A percentile compares a stretch with the other conserved stretches of the same genome.
These are phyloP conservation scores for Crocidura indochinensis DNA, from an alignment of 2,797 vertebrate species.

Conservation along the genomic window DNA sequence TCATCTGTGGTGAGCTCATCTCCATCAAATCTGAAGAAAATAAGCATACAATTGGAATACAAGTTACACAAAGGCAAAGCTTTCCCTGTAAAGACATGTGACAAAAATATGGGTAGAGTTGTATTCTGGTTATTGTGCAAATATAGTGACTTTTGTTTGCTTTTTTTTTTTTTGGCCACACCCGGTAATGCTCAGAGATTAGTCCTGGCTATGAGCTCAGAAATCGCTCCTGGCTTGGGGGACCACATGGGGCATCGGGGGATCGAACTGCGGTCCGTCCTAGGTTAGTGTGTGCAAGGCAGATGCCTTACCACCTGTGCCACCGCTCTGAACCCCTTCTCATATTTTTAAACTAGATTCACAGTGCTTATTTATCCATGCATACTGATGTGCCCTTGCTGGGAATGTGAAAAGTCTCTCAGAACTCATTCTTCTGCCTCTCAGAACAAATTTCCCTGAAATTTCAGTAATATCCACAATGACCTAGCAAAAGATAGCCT, in stretches of 20 bases:
- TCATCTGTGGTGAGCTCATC: slow-evolving; percentile 97
- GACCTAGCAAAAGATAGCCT: background rate
- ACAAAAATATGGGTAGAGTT: background rate
- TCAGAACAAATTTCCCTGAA: slow-evolving; percentile 20
- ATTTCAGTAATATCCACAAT: slow-evolving; percentile 7
- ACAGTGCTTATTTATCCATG: background rate
- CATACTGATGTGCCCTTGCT: background rate
- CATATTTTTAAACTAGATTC: background rate
- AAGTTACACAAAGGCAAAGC: background rate
- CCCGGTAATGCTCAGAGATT: too few species aligned
- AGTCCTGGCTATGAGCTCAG: too few species aligned
- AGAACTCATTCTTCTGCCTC: slow-evolving; percentile 5
- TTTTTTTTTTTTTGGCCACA: too few species aligned
- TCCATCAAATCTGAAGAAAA: slow-evolving; percentile 94
- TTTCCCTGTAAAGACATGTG: background rate
- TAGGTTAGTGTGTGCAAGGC: too few species aligned
- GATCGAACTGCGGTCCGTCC: too few species aligned
- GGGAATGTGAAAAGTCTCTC: background rate
- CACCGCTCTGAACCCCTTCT: background rate
- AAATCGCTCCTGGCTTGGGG: too few species aligned
- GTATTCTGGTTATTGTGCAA: background rate
- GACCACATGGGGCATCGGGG: too few species aligned
- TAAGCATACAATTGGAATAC: background rate
- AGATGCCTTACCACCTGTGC: too few species aligned
- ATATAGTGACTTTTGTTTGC: background rate